These are phyloP conservation scores for Eupleurogrammus muticus DNA, from an alignment of 2,797 vertebrate species.

Conservation along the genomic window DNA sequence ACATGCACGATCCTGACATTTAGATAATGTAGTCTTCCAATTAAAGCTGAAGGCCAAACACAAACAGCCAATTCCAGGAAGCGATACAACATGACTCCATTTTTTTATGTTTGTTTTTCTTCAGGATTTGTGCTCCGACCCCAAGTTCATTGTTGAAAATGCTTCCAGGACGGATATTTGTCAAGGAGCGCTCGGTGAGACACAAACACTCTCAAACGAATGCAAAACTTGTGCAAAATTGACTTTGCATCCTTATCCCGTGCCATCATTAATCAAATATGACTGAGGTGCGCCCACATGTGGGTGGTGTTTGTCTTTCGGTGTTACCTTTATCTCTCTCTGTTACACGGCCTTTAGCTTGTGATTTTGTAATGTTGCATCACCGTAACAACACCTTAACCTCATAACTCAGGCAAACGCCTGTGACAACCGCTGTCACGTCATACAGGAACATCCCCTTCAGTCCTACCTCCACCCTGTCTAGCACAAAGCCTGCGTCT, in stretches of 20 bases:
- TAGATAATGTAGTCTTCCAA: background rate
- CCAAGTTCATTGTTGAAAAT: slow-evolving; percentile 83
- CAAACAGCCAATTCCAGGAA: background rate
- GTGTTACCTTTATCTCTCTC: background rate
- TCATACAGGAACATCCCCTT: slow-evolving; percentile 1
- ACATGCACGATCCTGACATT: background rate
- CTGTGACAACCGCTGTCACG: slow-evolving; percentile 15
- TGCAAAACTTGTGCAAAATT: background rate
- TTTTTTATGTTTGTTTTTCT: background rate
- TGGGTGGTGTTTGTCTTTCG: background rate
- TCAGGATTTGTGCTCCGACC: slow-evolving; percentile 60
- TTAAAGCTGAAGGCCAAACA: background rate
- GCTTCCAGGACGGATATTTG: slow-evolving; percentile 92
- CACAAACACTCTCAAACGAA: background rate
- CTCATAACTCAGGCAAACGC: background rate
- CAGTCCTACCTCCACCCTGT: slow-evolving; percentile 25
- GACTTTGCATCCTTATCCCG: slow-evolving; percentile 36
- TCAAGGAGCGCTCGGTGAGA: slow-evolving; percentile 92
- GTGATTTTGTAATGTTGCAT: background rate
- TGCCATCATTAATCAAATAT: background rate
- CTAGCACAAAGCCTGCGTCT: slow-evolving; percentile 1
- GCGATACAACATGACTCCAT: background rate
- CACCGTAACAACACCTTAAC: background rate
- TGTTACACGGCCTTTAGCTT: background rate
- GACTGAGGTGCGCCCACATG: background rate